Evolutionary conservation across 2,888 invertebrate genomes (phyloP).

Genomic region (Alitta virens): DNA sequence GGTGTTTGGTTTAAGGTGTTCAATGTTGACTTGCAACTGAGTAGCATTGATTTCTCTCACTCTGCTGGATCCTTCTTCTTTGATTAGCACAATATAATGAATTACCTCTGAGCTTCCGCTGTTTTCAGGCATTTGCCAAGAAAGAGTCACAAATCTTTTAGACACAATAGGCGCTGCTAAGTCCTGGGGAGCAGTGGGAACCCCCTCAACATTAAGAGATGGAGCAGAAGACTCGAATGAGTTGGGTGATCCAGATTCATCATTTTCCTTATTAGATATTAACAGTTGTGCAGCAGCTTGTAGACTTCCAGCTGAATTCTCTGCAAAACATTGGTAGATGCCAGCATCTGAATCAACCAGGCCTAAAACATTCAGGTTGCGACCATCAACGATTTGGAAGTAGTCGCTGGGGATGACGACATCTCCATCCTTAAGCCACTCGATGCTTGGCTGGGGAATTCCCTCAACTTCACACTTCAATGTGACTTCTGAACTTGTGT

Average conservation of each 20-base stretch:
- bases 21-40: conserved; percentile 71
- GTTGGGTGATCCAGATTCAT: no score
- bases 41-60: conserved; percentile 77
- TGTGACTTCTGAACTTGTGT: conserved; percentile 76
- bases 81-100: conserved; percentile 83
- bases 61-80: conserved; percentile 84
- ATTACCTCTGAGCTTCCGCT: conserved; percentile 67
- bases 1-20: conserved; percentile 78
- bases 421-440: conserved; percentile 94
- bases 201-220: no score
- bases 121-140: conserved; percentile 78
- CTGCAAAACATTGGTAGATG: conserved; percentile 90
- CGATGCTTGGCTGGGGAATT: conserved; percentile 76
- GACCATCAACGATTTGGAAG: conserved; percentile 66
- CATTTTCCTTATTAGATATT: no score
- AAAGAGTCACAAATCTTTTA: conserved; percentile 83
- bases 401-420: conserved; percentile 84
- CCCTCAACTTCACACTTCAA: conserved; percentile 84
- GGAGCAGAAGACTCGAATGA: no score
- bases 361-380: conserved; percentile 79
- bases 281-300: conserved; percentile 54
- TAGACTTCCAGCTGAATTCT: conserved; percentile 83
- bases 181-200: conserved; percentile 63
- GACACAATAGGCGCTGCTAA: conserved; percentile 78
- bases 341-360: conserved; percentile 84